phyloP scores from a whole-genome alignment of 2,113 vertebrate species.

The Centropus unirufus region DNA sequence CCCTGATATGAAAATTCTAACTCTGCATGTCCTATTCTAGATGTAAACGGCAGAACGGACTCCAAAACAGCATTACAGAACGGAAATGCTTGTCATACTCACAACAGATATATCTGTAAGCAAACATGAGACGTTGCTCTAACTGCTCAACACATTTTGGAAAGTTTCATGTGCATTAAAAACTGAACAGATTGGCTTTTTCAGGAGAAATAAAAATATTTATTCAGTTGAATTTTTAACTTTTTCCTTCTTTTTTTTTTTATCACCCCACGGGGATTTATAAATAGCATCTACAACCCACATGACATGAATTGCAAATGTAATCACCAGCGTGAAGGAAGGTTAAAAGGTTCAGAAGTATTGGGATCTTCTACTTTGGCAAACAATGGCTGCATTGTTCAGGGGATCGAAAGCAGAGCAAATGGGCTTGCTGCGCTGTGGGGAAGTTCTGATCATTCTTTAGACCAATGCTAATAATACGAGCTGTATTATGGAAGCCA shows the following conservation, averaged over 20 bases:
- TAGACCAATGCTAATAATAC: background rate
- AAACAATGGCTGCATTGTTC: conserved; percentile 27
- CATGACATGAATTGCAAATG: conserved; percentile 48
- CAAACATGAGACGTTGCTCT: background rate
- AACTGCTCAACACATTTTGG: background rate
- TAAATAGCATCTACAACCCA: background rate
- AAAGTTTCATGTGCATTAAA: background rate
- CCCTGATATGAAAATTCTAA: background rate
- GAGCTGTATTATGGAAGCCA: background rate
- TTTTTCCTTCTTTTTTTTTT: background rate
- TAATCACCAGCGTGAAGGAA: conserved; percentile 17
- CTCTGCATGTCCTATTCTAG: background rate
- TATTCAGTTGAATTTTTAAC: background rate
- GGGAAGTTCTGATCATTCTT: background rate
- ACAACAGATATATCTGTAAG: background rate
- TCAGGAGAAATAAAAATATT: conserved; percentile 17
- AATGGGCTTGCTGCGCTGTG: background rate
- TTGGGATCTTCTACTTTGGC: background rate
- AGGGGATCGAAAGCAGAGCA: background rate
- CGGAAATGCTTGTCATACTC: background rate
- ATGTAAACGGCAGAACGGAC: background rate
- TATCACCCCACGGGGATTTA: background rate
- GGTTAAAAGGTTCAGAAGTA: conserved; percentile 30
- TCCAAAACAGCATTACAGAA: background rate
- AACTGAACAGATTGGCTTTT: background rate